A percentile compares a stretch with the other conserved stretches of the same genome.
phyloP scores from a whole-genome alignment of 2,113 vertebrate species.

The Mesitornis unicolor region DNA sequence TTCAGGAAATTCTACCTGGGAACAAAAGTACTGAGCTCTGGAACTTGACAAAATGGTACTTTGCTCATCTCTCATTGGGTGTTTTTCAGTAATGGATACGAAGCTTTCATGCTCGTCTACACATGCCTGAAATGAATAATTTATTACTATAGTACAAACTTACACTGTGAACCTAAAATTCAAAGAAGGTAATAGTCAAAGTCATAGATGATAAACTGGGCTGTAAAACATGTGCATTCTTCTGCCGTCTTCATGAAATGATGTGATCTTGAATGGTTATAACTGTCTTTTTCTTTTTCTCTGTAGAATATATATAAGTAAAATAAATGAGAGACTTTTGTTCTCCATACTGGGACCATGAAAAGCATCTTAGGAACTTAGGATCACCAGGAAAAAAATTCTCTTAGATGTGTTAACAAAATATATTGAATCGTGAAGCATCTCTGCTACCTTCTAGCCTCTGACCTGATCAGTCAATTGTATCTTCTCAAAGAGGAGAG shows the following conservation, averaged over 20 bases:
- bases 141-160: neutral
- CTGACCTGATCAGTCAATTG: neutral
- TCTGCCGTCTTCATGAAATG: conserved; percentile 20
- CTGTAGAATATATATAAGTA: neutral
- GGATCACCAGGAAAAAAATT: neutral
- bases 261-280: conserved; percentile 11
- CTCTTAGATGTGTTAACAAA: neutral
- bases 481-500: neutral
- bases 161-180: neutral
- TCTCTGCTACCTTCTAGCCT: neutral
- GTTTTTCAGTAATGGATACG: neutral
- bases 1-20: neutral
- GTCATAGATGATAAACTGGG: conserved; percentile 44
- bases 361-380: neutral
- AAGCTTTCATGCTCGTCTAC: neutral
- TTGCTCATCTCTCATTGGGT: neutral
- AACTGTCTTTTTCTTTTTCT: neutral
- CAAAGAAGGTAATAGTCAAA: neutral
- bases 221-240: conserved; percentile 34
- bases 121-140: conserved; percentile 10
- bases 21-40: neutral
- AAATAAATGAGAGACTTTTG: neutral
- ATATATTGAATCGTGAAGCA: neutral
- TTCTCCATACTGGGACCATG: neutral
- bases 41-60: neutral